Evolutionary conservation across 2,797 vertebrate genomes (phyloP).

Genomic region (Salmo trutta): DNA sequence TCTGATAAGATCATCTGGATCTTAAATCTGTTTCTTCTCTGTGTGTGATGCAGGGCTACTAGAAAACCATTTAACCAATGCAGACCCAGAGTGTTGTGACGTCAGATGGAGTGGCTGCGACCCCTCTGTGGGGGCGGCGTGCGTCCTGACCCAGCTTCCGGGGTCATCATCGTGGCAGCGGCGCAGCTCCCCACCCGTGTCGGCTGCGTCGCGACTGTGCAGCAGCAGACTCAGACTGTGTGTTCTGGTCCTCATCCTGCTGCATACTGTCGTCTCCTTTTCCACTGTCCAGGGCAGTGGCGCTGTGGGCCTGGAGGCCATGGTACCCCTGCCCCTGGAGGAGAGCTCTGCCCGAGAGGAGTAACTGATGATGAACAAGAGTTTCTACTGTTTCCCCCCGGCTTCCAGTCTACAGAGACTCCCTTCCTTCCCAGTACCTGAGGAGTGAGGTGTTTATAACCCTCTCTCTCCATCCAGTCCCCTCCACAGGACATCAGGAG

Average conservation of each 20-base stretch:
- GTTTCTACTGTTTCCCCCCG: constrained; percentile 2
- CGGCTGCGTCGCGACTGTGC: constrained; percentile 77
- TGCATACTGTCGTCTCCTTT: constrained; percentile 86
- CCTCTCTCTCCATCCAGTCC: neutral
- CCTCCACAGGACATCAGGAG: neutral
- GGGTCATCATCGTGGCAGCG: constrained; percentile 67
- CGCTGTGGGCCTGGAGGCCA: constrained; percentile 71
- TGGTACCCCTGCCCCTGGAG: constrained; percentile 70
- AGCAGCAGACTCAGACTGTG: constrained; percentile 82
- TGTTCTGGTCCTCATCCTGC: constrained; percentile 83
- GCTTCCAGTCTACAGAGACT: neutral
- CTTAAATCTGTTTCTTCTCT: constrained; percentile 11
- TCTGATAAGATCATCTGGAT: neutral
- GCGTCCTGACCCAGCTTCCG: constrained; percentile 68
- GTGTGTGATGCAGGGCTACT: constrained; percentile 71
- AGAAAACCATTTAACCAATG: constrained; percentile 74
- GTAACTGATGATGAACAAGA: constrained; percentile 54
- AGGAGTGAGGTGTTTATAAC: neutral
- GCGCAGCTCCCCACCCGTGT: constrained; percentile 78
- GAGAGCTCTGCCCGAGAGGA: constrained; percentile 77
- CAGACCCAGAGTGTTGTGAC: constrained; percentile 84
- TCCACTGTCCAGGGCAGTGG: constrained; percentile 73
- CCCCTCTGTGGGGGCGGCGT: constrained; percentile 66
- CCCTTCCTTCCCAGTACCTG: neutral
- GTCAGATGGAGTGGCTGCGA: constrained; percentile 83